These are phyloP conservation scores for Trachops cirrhosus DNA, from an alignment of 2,797 vertebrate species.

Conservation along the genomic window DNA sequence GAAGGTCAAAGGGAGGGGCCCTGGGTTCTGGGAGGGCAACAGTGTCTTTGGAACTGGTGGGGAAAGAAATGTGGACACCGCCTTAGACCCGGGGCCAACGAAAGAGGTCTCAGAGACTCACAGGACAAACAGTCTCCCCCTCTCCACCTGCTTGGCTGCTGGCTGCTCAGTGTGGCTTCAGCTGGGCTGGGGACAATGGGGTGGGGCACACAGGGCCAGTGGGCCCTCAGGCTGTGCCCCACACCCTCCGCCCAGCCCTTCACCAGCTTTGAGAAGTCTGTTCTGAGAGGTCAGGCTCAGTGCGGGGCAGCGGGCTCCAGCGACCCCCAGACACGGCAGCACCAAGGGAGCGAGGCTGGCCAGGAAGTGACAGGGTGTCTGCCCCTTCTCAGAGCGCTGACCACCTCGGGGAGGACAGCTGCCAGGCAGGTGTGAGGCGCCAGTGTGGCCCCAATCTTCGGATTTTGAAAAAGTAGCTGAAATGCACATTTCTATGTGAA, in stretches of 20 bases:
- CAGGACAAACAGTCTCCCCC: not conserved
- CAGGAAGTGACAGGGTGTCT: rapidly evolving
- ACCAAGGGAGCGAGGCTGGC: not conserved
- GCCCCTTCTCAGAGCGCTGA: not conserved
- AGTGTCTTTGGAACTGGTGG: not conserved
- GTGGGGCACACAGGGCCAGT: rapidly evolving
- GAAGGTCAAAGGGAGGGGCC: not conserved
- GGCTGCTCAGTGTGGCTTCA: rapidly evolving
- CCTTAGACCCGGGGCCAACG: not conserved
- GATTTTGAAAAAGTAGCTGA: not conserved
- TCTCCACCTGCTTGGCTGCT: not conserved
- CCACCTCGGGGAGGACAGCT: not conserved
- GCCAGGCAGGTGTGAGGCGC: not conserved
- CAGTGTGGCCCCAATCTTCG: not conserved
- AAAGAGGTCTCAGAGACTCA: not conserved
- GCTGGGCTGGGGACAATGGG: not conserved
- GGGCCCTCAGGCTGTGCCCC: not conserved
- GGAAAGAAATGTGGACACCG: not conserved
- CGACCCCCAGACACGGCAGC: not conserved
- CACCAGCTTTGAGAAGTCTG: not conserved
- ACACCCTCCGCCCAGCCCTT: not conserved
- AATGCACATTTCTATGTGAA: not conserved
- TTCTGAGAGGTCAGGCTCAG: not conserved
- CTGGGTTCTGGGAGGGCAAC: not conserved
- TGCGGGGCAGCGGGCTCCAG: not conserved